Base-by-base conservation (phyloP, 64 coral and sea anemone species). In the Pachyseris speciosa region DNA sequence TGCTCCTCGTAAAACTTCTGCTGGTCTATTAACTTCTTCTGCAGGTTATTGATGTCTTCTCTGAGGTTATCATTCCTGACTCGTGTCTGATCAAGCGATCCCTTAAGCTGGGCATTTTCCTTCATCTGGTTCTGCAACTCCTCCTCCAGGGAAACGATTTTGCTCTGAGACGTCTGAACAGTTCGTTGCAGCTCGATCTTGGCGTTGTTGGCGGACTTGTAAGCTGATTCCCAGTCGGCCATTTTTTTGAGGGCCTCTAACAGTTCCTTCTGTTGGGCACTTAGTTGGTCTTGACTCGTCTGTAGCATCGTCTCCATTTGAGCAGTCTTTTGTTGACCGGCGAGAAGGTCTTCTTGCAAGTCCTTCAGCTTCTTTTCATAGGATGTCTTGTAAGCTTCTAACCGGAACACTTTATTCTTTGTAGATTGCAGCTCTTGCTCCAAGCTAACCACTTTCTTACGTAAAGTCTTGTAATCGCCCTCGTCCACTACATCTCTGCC, bases 311-410 rank as follows among this genome's bases (percentile, higher is more conserved):
- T 48, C 65, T 99, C 97, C 34, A 75, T 26, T 25, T 95, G 97
- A 34, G 94, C 52, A 17, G 89, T 87, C 68, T 92, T 95, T 63
- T 99, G 97, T 30, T 95, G 94, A 48, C 90, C 91, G 60, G 80
- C 94, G 2, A 90, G 79, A 22, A 99, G 74, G 47, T 99, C 97
- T 27, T 99, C 97, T 9, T 95, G 94, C 16, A 92, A 33, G 13
- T 76, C 88, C 60, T 93, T 95, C 48, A 99, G 39, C 74, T 99
- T 99, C n/a, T 95, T 94, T 50, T 99, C 97, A 24, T 95, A 99
- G 22, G 97, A 95, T 8, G 93, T 86, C 36, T 99, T 99, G 37
- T 99, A 99, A 2, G 97, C 97, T 74, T 99, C 97, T 20, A 99
- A 51, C 22, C 97, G 86, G 29, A 81, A 90, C 4, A 87, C 78